phyloP scores from a whole-genome alignment of 2,888 invertebrate genomes.

The Nysson spinosus region DNA sequence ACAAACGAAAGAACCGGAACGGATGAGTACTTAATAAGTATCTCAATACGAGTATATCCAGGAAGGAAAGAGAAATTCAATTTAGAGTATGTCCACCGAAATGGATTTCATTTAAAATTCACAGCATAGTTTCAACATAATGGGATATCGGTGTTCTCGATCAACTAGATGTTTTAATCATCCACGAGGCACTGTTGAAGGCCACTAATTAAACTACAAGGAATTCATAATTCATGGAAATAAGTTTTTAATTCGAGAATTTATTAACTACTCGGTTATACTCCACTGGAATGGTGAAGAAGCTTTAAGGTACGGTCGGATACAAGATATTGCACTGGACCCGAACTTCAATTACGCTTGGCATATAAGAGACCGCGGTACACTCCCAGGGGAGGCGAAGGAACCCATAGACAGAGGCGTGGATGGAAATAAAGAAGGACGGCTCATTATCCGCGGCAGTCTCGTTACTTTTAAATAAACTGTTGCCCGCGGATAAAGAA shows the following conservation, averaged over 20 bases:
- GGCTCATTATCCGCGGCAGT: slow-evolving; percentile 50
- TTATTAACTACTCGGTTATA: slow-evolving; percentile 46
- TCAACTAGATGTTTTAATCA: too few species aligned
- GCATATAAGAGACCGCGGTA: slow-evolving; percentile 41
- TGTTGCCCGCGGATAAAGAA: slow-evolving; percentile 60
- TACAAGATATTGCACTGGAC: slow-evolving; percentile 39
- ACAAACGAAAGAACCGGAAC: not conserved
- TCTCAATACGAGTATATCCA: too few species aligned
- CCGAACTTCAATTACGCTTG: slow-evolving; percentile 47
- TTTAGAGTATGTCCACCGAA: too few species aligned
- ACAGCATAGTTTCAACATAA: slow-evolving; percentile 1
- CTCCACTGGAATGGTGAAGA: too few species aligned
- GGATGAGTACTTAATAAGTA: too few species aligned
- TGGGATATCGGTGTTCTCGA: not conserved
- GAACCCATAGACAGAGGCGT: slow-evolving; percentile 21
- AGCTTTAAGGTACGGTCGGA: slow-evolving; percentile 29
- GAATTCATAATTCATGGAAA: not conserved
- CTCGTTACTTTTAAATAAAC: slow-evolving; percentile 55
- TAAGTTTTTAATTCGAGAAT: slow-evolving; percentile 42
- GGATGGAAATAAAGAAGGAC: slow-evolving; percentile 37
- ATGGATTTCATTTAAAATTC: not conserved
- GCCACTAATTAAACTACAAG: not conserved
- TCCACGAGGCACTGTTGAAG: too few species aligned
- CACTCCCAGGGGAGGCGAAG: slow-evolving; percentile 20
- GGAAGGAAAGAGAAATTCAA: too few species aligned